Base-by-base conservation (phyloP, 2,113 vertebrate species). In the Otus sunia region DNA sequence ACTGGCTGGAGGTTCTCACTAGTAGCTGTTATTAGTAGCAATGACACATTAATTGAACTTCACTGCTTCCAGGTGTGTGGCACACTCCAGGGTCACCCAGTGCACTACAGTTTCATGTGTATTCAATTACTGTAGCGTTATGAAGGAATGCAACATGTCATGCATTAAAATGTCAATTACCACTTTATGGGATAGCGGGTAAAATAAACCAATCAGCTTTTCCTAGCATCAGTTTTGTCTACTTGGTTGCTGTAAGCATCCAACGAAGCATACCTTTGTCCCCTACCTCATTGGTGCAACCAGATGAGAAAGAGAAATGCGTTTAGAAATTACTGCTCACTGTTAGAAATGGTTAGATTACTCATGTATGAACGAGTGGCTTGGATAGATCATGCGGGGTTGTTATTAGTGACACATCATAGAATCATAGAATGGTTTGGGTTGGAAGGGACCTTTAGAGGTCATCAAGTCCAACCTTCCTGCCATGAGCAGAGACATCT, bases 31-130 rank as follows among this genome's bases (percentile, higher is more conserved):
- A 86, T 97, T 97, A 97, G 98, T 96, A 96, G 97, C 95, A 93
- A 96, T 98, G 97, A 98, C 98, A 98, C 88, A 94, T 98, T 98
- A 98, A 98, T 98, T 98, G 97, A 97, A 94, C 95, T 96, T 98
- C 98, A 98, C 92, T 98, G 88, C 87, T 98, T 98, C 98, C 98
- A 98, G 98, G 98, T 98, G 98, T 98, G 98, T 97, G 98, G 97
- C 97, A 98, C 97, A 98, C 97, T 98, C 97, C 97, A 10, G 93
- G 98, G 98, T 98, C 98, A 95, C 89, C 83, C 92, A 1, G 90
- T 94, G 97, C 97, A 63, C 95, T 92, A 43, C n/a, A 6, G 75
- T 30, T 95, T 97, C 98, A 98, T 74, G 95, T 98, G 98, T 63
- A 60, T 98, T 98, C 98, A 98, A 97, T 98, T 98, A 98, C 95